Percentiles rank a stretch among this genome's conserved stretches.
Conservation (phyloP, 2,113 vertebrate genomes). For the Rhea americana region DNA sequence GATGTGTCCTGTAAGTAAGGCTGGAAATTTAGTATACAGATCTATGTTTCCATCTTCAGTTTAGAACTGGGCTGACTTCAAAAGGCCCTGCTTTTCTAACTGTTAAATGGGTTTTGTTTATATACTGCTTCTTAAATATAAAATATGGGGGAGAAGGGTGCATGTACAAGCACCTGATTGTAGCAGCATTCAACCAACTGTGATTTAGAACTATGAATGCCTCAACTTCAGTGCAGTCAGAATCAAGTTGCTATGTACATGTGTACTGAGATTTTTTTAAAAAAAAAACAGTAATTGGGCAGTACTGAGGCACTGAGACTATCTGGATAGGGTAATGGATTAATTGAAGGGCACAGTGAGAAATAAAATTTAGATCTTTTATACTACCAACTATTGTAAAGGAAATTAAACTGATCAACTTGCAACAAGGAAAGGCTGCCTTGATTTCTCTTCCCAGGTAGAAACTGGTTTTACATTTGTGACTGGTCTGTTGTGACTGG, state of each 20-base stretch:
- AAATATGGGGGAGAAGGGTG: background rate
- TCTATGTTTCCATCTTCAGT: background rate
- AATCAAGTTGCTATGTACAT: background rate
- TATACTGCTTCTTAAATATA: background rate
- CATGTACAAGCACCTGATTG: background rate
- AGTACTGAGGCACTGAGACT: background rate
- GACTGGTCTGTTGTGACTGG: background rate
- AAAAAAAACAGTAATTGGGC: background rate
- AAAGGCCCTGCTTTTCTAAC: background rate
- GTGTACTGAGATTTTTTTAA: background rate
- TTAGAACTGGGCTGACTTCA: background rate
- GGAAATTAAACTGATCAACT: background rate
- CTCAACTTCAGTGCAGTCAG: background rate
- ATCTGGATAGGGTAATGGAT: background rate
- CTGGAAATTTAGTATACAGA: background rate
- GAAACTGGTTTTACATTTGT: background rate
- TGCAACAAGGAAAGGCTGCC: background rate
- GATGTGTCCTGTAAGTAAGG: constrained; percentile 95
- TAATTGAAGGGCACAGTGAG: background rate
- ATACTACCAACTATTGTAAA: background rate
- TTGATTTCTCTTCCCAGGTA: background rate
- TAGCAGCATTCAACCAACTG: background rate
- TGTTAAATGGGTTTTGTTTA: background rate
- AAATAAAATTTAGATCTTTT: background rate
- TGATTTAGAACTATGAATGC: background rate